Conservation (phyloP, 2,888 invertebrate genomes). For the Ephialtes manifestator region DNA sequence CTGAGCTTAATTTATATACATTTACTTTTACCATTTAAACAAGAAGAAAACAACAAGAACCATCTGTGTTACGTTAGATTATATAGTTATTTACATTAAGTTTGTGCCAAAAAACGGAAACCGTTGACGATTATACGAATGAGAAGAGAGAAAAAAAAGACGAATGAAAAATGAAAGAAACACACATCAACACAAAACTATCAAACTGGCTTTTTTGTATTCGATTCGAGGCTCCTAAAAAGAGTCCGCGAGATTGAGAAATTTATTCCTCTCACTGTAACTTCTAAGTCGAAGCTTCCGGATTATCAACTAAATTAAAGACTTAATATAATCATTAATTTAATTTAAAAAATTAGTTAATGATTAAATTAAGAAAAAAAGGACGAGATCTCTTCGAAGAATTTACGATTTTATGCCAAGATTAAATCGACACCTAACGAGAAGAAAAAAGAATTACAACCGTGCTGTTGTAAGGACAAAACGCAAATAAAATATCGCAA, state of each 20-base stretch:
- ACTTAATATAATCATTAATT: no score
- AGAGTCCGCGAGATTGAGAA: conserved; percentile 17
- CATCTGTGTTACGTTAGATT: conserved; percentile 67
- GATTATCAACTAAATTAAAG: no score
- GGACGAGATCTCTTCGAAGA: background rate
- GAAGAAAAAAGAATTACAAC: conserved; percentile 32
- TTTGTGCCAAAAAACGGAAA: conserved; percentile 68
- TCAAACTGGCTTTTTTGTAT: conserved; percentile 13
- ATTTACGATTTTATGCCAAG: conserved; percentile 1
- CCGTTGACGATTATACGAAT: conserved; percentile 48
- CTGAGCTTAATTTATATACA: conserved; percentile 57
- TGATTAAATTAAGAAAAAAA: background rate
- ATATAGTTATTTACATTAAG: conserved; percentile 67
- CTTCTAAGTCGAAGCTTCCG: background rate
- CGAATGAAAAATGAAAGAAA: conserved; percentile 24
- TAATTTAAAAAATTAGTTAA: no score
- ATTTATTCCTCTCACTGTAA: conserved; percentile 19
- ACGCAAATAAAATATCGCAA: conserved; percentile 58
- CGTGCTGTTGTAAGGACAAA: conserved; percentile 60
- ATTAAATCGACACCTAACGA: conserved; percentile 14
- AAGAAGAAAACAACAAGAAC: conserved; percentile 43
- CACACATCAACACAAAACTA: conserved; percentile 37
- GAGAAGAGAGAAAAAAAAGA: conserved; percentile 35
- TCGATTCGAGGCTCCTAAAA: conserved; percentile 12
- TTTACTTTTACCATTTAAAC: conserved; percentile 61